Base-by-base conservation (phyloP, 2,113 vertebrate genomes). In the Seriola rivoliana region DNA sequence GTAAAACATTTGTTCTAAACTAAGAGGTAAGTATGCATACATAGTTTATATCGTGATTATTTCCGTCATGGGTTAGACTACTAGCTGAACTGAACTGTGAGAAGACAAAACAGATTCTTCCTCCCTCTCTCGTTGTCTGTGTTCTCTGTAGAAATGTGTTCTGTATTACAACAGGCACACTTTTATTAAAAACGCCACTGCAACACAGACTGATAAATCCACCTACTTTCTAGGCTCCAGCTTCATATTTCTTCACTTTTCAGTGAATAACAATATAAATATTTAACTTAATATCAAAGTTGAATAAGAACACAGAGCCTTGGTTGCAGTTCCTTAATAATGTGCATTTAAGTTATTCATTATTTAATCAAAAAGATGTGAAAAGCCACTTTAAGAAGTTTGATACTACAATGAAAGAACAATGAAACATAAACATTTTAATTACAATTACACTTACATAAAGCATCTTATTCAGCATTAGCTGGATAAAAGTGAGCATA, bases 121-220 rank as follows among this genome's bases (percentile, higher is more conserved):
- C 13, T 23, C 36, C 46, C 16, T 21, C 50, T 40, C 25, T 62
- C 62, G n/a, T 40, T 72, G 60, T 52, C 13, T 46, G 12, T 17
- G 16, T 34, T 71, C 16, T 46, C n/a, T 36, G 17, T 23, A 36
- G 21, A 76, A 62, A 76, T 46, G 12, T 85, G 63, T 46, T 73
- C 19, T 62, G 14, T 52, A 40, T 79, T 46, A 75, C 2, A 63
- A 46, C 38, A 73, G 16, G 46, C 71, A 67, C 1, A 3, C 62
- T 72, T 67, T 73, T 3, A 80, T 74, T 69, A 13, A 17, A 84
- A 64, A 69, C 60, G 57, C 1, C 32, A 11, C 66, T 68, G 80
- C 64, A 23, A 78, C 48, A 74, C n/a, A 38, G 25, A 25, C 48
- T 38, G 4, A 67, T 40, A 63, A 46, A 79, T 46, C n/a, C 21